These are phyloP conservation scores for Cichladusa arquata DNA, from an alignment of 2,113 vertebrate species.

Conservation along the genomic window DNA sequence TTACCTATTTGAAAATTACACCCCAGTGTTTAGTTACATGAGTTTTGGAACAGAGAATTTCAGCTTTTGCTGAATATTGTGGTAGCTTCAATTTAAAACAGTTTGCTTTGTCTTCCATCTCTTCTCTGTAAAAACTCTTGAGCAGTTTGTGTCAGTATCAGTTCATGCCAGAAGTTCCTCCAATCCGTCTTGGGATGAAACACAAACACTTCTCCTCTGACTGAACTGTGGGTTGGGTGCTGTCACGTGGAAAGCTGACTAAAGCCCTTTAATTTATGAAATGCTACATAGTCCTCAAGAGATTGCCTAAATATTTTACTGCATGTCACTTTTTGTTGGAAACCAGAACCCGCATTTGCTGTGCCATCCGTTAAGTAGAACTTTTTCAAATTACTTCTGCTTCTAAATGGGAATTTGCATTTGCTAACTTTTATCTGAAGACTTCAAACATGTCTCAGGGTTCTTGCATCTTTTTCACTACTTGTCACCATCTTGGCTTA, in stretches of 20 bases:
- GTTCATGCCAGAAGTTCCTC: background rate
- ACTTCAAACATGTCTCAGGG: background rate
- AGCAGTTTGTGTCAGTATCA: conserved; percentile 6
- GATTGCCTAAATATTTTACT: conserved; percentile 58
- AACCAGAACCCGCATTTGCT: conserved; percentile 24
- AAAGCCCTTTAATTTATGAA: conserved; percentile 51
- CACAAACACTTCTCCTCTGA: conserved; percentile 2
- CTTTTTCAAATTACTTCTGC: conserved; percentile 16
- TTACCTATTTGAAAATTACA: background rate
- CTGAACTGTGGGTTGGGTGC: background rate
- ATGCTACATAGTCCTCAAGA: background rate
- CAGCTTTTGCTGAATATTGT: background rate
- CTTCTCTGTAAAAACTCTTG: background rate
- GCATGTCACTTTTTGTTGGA: conserved; percentile 53
- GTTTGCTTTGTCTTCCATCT: conserved; percentile 30
- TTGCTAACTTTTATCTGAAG: background rate
- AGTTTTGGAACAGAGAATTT: background rate
- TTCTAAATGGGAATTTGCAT: conserved; percentile 2
- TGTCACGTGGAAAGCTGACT: conserved; percentile 21
- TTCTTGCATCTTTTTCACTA: background rate
- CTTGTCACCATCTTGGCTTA: background rate
- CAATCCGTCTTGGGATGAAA: conserved; percentile 30
- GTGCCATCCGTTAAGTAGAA: background rate
- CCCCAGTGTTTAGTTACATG: background rate
- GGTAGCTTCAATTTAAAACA: background rate